Evolutionary conservation across 1,140 invertebrate genomes (phyloP), one percentile per base, ranked within the genome.

Genomic region (Acromyrmex charruanus): DNA sequence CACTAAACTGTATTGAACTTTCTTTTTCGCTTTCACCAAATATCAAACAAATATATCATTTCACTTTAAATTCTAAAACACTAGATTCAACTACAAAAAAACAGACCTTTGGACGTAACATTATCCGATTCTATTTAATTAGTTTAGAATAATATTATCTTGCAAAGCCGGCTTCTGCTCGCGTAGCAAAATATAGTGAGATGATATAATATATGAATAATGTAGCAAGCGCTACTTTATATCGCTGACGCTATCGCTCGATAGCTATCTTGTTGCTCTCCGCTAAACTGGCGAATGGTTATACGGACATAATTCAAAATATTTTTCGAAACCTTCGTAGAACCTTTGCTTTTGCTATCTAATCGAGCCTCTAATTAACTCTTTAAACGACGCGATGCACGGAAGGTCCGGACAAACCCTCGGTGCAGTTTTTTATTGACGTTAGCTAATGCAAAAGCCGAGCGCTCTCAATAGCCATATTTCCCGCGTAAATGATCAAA

Each of bases 401-500:
- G 35, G 18, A 55, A 81, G 51, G 12, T 18, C 49, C 49, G 77
- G 21, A 81, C 59, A 55, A 55, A 58, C 68, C 65, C 21, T n/a
- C 21, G 53, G 10, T 44, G 35, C 21, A 81, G 51, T 81, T 81
- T 81, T 81, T 72, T 79, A 86, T 80, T 75, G 53, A 75, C 63
- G 16, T 59, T 53, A 88, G 79, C 82, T 88, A 90, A 87, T 80
- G 86, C 77, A 71, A 72, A 89, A 79, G 79, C 72, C 53, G 84
- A 75, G 35, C 74, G 85, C 68, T 75, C 71, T 90, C 89, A 88
- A 90, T 90, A 90, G 87, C 79, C 65, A 77, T 79, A 79, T 81
- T 85, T 69, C 75, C 69, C 87, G 77, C 80, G 87, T 86, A 79
- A 59, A 77, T 65, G 89, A 80, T 91, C 90, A 91, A 91, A 90